Percentiles rank a stretch among this genome's conserved stretches.
phyloP scores from a whole-genome alignment of 1,140 invertebrate species.

The Trichogramma pretiosum region DNA sequence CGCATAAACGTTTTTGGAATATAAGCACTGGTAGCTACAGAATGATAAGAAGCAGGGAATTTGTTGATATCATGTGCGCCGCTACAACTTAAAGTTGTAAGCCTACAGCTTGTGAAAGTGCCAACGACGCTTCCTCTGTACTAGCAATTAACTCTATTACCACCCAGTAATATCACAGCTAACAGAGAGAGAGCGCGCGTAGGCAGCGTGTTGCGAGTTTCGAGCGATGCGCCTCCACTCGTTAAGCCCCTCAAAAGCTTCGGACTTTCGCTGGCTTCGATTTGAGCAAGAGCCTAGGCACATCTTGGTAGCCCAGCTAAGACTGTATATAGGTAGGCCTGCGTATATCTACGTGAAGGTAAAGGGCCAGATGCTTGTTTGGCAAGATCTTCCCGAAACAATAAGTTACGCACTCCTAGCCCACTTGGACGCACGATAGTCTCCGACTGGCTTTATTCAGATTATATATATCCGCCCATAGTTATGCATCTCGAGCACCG shows the following conservation, averaged over 20 bases:
- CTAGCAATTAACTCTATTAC: slow-evolving; percentile 45
- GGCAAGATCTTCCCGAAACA: slow-evolving; percentile 4
- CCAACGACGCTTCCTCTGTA: slow-evolving; percentile 11
- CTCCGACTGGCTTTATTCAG: no score
- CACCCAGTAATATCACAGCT: slow-evolving; percentile 39
- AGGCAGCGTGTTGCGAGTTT: no score
- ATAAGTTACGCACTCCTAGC: neutral
- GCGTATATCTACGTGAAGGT: no score
- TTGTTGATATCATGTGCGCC: slow-evolving; percentile 44
- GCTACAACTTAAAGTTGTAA: slow-evolving; percentile 42
- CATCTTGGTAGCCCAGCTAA: no score
- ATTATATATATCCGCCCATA: no score
- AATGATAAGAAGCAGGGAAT: slow-evolving; percentile 28
- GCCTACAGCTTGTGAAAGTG: slow-evolving; percentile 25
- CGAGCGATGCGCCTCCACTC: slow-evolving; percentile 31
- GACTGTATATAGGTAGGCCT: no score
- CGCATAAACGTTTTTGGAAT: neutral
- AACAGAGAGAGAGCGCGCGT: no score
- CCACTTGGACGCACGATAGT: slow-evolving; percentile 10
- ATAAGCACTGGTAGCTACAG: slow-evolving; percentile 30
- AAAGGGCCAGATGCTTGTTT: slow-evolving; percentile 1
- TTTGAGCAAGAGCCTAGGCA: slow-evolving; percentile 19
- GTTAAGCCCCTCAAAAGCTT: slow-evolving; percentile 37
- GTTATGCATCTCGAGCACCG: no score
- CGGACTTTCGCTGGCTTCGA: slow-evolving; percentile 27